Evolutionary conservation across 2,888 invertebrate genomes (phyloP), one percentile per base, ranked within the genome.

Genomic region (Cheilosia soror): DNA sequence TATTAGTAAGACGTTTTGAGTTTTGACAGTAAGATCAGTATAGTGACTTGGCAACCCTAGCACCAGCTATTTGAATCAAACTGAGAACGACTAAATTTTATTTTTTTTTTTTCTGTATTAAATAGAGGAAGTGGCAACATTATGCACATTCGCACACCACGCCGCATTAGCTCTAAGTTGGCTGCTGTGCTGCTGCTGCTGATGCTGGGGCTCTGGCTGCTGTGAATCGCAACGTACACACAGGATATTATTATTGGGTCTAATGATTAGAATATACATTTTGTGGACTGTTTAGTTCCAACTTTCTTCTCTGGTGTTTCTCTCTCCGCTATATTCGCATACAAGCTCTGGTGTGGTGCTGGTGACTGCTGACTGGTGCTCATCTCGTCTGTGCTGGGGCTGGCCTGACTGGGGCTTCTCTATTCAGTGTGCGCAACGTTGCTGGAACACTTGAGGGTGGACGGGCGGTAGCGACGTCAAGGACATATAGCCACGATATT

Each of bases 121-220:
- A 76, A 76, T 66, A 80, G 66, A 75, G 76, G 76, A 85, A 81
- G 76, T 85, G 71, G 81, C 72, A 69, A 77, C 81, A 75, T 71
- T 76, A 71, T 80, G 75, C 55, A 66, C 47, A 69, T 69, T 84
- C 65, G 58, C 73, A 75, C 63, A 73, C 63, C 62, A 78, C 31
- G 33, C 66, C 55, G 73, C 63, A 62, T 72, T 62, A 72, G 49
- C 66, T 51, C 66, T 51, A 53, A 73, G 60, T 72, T 68, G n/a
- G 42, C 65, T 65, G 44, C 44, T 20, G 31, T 25, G 69, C 49
- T 11, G 20, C 4, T 49, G 40, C 29, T 68, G 57, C 63, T 37
- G 62, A 33, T 44, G 62, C 55, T 71, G 63, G n/a, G 13, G n/a
- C 44, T 47, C 33, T 15, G 31, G 37, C 44, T 76, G n/a, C 51